Percentiles rank a stretch among this genome's conserved stretches.
Conservation (phyloP, 92 coral and sea anemone species). For the Paramuricea clavata region DNA sequence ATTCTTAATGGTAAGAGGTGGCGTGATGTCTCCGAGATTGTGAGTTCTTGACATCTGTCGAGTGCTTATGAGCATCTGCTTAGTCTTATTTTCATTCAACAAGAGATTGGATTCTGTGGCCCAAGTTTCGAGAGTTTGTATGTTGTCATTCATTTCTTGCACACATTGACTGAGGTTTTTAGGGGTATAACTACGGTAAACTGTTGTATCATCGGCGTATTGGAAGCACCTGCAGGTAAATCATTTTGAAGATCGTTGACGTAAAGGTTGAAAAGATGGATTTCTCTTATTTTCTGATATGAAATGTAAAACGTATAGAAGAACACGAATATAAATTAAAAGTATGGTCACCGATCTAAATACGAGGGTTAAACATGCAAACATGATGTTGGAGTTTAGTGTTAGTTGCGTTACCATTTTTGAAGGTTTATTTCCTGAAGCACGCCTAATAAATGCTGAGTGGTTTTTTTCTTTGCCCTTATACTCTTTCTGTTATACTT, state of each 20-base stretch:
- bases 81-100: slow-evolving; percentile 43
- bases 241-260: slow-evolving; percentile 36
- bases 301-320: too few species aligned
- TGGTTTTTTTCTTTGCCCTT: too few species aligned
- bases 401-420: too few species aligned
- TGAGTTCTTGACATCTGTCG: slow-evolving; percentile 42
- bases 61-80: slow-evolving; percentile 48
- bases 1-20: slow-evolving; percentile 6
- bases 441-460: too few species aligned
- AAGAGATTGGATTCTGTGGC: slow-evolving; percentile 44
- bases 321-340: too few species aligned
- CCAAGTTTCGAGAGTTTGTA: slow-evolving; percentile 39
- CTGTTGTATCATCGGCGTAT: slow-evolving; percentile 40
- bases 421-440: too few species aligned
- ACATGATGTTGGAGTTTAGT: too few species aligned
- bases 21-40: neutral
- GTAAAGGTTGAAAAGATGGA: slow-evolving; percentile 36
- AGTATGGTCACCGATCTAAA: too few species aligned
- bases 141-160: slow-evolving; percentile 32
- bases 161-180: slow-evolving; percentile 32
- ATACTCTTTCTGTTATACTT: too few species aligned
- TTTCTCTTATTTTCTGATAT: too few species aligned
- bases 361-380: too few species aligned
- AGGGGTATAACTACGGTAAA: slow-evolving; percentile 29
- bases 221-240: slow-evolving; percentile 37